Evolutionary conservation across 2,888 invertebrate species (phyloP), one percentile per base, ranked within the genome.

Genomic region (Diaphora mendica): DNA sequence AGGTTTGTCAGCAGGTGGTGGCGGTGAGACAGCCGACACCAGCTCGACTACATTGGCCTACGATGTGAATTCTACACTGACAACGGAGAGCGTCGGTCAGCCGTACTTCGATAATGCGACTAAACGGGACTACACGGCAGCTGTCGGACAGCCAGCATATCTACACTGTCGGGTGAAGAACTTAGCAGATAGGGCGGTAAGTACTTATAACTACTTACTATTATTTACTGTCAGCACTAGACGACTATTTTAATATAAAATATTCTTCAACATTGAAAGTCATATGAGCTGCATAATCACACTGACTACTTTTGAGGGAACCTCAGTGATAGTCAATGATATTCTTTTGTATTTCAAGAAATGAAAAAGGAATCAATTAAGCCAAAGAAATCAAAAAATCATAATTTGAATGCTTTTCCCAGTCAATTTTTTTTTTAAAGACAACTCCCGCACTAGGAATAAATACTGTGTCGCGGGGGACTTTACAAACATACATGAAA

Each of bases 41-140:
- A 87, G 85, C 35, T 88, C 88, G 15, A 79, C 80, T 51, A 88
- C 87, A 44, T 68, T 87, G 70, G 88, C 89, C 64, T 83, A 86
- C 70, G 81, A 85, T 51, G 74, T 82, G 72, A 91, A 91, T 83
- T 81, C 86, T 74, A 91, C 91, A n/a, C 79, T 84, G 30, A 84
- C 87, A 48, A 89, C 93, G 75, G 97, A 97, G 88, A 97, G 97
- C 77, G 97, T 97, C 92, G 97, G 97, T 74, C 98, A 98, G 91
- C 98, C 98, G 48, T 98, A 97, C 93, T 98, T 98, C 92, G 98
- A 98, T 93, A 98, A 98, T 91, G 96, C 97, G 75, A 98, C 98
- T 26, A 97, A 97, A 86, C 96, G 98, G 65, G 98, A 98, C 89
- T 97, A 98, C 88, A 98, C 98, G 42, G 98, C 98, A 23, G 98